Percentiles rank a stretch among this genome's conserved stretches.
Conservation (phyloP, 2,888 invertebrate genomes). For the Tenthredo notha region DNA sequence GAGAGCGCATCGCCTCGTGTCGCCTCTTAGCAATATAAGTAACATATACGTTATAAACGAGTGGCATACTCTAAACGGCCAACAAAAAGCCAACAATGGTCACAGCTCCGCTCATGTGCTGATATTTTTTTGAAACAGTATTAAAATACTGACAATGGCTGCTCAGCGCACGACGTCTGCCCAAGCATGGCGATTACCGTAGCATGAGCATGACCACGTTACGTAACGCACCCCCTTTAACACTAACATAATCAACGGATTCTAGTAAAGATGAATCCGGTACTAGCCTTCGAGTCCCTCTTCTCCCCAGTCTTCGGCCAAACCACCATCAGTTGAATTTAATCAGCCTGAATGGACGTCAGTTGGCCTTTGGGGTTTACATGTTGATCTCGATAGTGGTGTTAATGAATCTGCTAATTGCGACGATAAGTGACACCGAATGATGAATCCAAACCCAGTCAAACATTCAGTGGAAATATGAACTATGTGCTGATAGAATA, state of each 20-base stretch:
- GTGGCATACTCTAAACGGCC: conserved; percentile 8
- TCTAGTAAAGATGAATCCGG: conserved; percentile 91
- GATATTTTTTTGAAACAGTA: not conserved
- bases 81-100: conserved; percentile 35
- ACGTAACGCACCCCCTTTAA: conserved; percentile 25
- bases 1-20: conserved; percentile 43
- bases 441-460: conserved; percentile 97
- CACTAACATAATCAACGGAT: conserved; percentile 66
- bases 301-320: conserved; percentile 99
- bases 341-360: conserved; percentile 90
- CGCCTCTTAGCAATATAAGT: conserved; percentile 25
- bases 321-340: conserved; percentile 89
- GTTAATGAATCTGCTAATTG: conserved; percentile 98
- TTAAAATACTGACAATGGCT: not conserved
- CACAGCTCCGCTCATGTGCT: conserved; percentile 19
- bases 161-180: conserved; percentile 54
- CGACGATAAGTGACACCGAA: conserved; percentile 99
- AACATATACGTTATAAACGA: conserved; percentile 17
- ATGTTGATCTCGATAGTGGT: conserved; percentile 99
- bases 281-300: conserved; percentile 97
- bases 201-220: conserved; percentile 72
- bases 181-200: conserved; percentile 73
- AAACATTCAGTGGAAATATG: conserved; percentile 90
- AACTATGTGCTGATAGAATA: conserved; percentile 86
- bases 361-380: conserved; percentile 97